phyloP scores from a whole-genome alignment of 2,113 vertebrate genomes.

The Aegypius monachus region DNA sequence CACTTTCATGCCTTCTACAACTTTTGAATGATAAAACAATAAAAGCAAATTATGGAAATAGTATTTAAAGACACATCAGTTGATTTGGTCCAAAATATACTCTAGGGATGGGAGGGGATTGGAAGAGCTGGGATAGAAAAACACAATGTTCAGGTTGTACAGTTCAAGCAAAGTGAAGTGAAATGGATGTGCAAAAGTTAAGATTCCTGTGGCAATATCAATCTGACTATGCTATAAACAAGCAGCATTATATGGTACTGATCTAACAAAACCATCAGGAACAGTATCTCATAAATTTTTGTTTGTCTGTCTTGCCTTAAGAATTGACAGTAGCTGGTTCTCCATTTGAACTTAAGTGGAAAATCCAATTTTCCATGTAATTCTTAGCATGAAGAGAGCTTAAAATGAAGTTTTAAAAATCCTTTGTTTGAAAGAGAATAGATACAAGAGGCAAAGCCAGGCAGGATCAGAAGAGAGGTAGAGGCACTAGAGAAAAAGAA shows the following conservation, averaged over 20 bases:
- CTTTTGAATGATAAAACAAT: background rate
- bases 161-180: conserved; percentile 21
- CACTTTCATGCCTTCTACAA: background rate
- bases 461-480: background rate
- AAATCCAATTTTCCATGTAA: background rate
- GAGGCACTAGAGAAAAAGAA: background rate
- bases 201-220: background rate
- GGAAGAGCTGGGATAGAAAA: conserved; percentile 35
- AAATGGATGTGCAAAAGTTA: background rate
- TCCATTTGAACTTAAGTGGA: background rate
- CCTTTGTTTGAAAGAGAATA: background rate
- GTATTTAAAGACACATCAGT: background rate
- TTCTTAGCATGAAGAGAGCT: background rate
- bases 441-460: background rate
- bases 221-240: background rate
- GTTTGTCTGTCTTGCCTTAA: background rate
- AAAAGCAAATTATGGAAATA: conserved; percentile 9
- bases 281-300: background rate
- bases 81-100: conserved; percentile 28
- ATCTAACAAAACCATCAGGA: background rate
- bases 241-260: background rate
- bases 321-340: background rate
- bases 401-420: background rate
- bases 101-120: conserved; percentile 47
- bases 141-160: conserved; percentile 48